These are phyloP conservation scores for Felis chaus DNA, from an alignment of 2,113 vertebrate genomes.

Conservation along the genomic window DNA sequence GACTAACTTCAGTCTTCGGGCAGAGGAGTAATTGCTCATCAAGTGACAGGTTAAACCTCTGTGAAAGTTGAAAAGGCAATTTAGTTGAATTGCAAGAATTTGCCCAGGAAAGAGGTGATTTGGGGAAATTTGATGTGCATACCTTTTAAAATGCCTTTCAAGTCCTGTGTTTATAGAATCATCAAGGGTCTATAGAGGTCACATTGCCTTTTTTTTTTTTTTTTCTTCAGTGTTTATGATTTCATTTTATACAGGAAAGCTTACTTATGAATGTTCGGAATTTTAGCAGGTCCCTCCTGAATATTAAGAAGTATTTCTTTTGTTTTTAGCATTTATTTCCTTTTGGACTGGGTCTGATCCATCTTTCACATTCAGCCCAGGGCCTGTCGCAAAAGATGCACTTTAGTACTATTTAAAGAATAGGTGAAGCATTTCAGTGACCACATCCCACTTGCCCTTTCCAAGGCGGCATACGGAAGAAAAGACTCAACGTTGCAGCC, in stretches of 20 bases:
- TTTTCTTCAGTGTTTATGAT: neutral
- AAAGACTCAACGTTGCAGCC: neutral
- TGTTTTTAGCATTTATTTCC: constrained; percentile 11
- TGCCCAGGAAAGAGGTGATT: constrained; percentile 5
- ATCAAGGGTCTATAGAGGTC: neutral
- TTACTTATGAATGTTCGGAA: neutral
- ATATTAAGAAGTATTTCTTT: neutral
- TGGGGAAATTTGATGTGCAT: neutral
- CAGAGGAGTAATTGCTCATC: neutral
- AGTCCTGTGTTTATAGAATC: neutral
- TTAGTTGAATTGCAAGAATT: neutral
- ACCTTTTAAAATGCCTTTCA: neutral
- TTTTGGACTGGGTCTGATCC: neutral
- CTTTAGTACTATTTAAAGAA: neutral
- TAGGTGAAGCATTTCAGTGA: neutral
- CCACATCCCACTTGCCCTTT: neutral
- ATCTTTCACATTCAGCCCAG: neutral
- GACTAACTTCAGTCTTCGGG: neutral
- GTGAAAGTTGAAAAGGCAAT: neutral
- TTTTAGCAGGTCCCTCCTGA: neutral
- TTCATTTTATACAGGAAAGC: neutral
- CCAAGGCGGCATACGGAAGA: neutral
- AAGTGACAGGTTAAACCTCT: constrained; percentile 16
- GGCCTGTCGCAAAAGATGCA: neutral
- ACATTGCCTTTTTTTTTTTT: neutral